Conservation (phyloP, 2,888 invertebrate genomes). For the Meiosimyza decipiens region DNA sequence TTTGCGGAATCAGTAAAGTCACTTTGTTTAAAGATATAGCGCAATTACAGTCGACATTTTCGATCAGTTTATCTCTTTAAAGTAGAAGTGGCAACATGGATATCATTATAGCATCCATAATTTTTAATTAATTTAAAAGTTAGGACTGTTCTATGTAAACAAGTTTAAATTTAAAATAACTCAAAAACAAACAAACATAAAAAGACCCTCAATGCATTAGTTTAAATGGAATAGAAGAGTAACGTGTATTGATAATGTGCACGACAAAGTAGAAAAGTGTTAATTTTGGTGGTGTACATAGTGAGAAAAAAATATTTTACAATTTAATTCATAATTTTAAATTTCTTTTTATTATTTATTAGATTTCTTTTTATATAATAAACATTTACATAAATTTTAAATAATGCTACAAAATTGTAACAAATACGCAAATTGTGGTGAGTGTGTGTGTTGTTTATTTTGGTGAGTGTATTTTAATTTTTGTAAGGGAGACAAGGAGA, state of each 20-base stretch:
- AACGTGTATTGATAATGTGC: slow-evolving; percentile 1
- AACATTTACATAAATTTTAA: slow-evolving; percentile 44
- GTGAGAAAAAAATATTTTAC: slow-evolving; percentile 2
- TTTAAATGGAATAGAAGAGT: too few species aligned
- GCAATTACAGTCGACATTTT: too few species aligned
- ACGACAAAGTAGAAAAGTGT: slow-evolving; percentile 1
- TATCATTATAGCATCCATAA: too few species aligned
- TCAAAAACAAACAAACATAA: too few species aligned
- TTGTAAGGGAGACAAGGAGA: neutral
- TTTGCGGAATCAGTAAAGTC: too few species aligned
- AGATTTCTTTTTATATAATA: slow-evolving; percentile 34
- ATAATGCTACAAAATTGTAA: slow-evolving; percentile 40
- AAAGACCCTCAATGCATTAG: too few species aligned
- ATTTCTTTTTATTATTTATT: slow-evolving; percentile 28
- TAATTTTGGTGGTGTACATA: neutral
- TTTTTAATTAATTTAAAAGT: too few species aligned
- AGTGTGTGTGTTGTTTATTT: neutral
- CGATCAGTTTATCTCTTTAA: too few species aligned
- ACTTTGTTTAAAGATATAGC: too few species aligned
- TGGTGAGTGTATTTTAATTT: neutral
- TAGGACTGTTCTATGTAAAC: too few species aligned
- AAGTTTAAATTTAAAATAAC: too few species aligned
- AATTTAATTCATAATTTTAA: slow-evolving; percentile 3
- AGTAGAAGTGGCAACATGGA: too few species aligned
- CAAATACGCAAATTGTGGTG: slow-evolving; percentile 26